Base-by-base conservation (phyloP, 2,888 invertebrate genomes). In the Andrena chrysosceles region DNA sequence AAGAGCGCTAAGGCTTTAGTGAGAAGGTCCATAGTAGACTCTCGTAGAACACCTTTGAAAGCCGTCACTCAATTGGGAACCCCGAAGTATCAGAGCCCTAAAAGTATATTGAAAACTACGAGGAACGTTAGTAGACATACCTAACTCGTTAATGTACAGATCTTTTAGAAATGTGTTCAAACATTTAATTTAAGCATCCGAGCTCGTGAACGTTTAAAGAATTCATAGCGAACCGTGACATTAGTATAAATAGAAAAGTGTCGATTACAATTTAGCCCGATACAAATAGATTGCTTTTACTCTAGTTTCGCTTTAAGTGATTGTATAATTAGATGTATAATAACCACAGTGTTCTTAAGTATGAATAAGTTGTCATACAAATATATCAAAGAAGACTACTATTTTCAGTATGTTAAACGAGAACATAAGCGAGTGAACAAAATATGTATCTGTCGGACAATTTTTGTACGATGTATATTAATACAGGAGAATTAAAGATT, bases 21-120 rank as follows among this genome's bases (percentile, higher is more conserved):
- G 13, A 90, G 92, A 33, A 91, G 91, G 69, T 92, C 91, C 48
- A 94, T 95, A 35, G 87, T 93, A 8, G 95, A 95, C 82, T 95
- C 95, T 89, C 93, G 93, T 13, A 95, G 95, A 86, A 96, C 96
- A 0, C 96, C 96, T 0, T 91, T 96, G 89, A 95, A 94, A 88
- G 95, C 94, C 3, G 90, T 93, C 59, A 68, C 90, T 35, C 90
- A 92, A 10, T 84, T 92, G 23, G 85, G 87, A 52, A 92, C 93
- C 23, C 91, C 93, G 0, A 93, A 91, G 68, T 87, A 93, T 81
- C 93, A 92, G 33, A 93, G 92, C 77, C 93, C 93, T 10, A 89
- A 91, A 85, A 90, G 89, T 71, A 88, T 91, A 56, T 79, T 91
- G 7, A 93, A 93, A 83, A 84, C 91, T 4, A 26, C 80, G 3